phyloP scores from a whole-genome alignment of 2,888 invertebrate genomes.

The Ennomos quercinarius region DNA sequence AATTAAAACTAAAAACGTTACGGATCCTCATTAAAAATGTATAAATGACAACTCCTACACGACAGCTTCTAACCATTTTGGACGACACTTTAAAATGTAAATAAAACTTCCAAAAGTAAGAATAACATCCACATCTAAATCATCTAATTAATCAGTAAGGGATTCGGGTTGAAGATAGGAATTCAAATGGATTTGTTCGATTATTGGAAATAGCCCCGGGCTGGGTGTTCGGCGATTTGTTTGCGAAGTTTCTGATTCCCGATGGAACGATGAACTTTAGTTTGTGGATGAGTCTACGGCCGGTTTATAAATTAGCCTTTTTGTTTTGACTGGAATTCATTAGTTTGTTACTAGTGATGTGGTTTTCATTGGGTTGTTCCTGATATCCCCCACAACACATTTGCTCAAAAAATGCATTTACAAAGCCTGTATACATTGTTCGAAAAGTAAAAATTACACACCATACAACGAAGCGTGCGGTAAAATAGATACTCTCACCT shows the following conservation, averaged over 20 bases:
- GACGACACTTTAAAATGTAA: not conserved
- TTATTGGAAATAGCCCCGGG: slow-evolving; percentile 53
- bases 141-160: slow-evolving; percentile 46
- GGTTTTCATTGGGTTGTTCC: too few relatives aligned
- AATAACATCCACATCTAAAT: slow-evolving; percentile 39
- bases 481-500: too few relatives aligned
- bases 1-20: too few relatives aligned
- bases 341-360: slow-evolving; percentile 8
- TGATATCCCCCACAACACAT: too few relatives aligned
- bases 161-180: slow-evolving; percentile 41
- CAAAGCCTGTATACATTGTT: too few relatives aligned
- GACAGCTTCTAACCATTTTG: too few relatives aligned
- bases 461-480: too few relatives aligned
- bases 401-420: too few relatives aligned
- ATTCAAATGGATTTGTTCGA: slow-evolving; percentile 53
- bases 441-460: too few relatives aligned
- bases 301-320: slow-evolving; percentile 31
- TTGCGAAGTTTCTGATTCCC: slow-evolving; percentile 53
- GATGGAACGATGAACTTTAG: slow-evolving; percentile 40
- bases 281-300: slow-evolving; percentile 24
- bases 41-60: too few relatives aligned
- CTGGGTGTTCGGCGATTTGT: slow-evolving; percentile 49
- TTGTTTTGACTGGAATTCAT: slow-evolving; percentile 16
- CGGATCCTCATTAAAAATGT: too few relatives aligned
- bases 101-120: not conserved